Percentiles rank a stretch among this genome's conserved stretches.
Evolutionary conservation across 2,888 invertebrate species (phyloP).

Genomic region (Orthonychiurus folsomi): DNA sequence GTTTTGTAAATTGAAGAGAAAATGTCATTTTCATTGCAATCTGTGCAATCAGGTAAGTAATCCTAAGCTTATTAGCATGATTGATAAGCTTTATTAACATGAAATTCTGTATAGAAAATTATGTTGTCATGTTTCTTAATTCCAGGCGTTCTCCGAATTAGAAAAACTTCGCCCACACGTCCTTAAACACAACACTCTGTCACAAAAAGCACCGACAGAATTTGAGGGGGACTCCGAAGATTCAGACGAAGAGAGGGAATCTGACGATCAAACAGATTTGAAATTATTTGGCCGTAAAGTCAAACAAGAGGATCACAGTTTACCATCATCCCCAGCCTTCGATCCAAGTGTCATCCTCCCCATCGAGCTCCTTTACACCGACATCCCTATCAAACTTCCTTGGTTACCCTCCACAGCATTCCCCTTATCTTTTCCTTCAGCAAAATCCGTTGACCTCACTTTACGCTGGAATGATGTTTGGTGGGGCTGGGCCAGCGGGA

Average conservation of each 20-base stretch:
- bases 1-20: conserved; percentile 69
- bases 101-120: neutral
- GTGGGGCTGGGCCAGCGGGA: conserved; percentile 25
- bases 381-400: conserved; percentile 36
- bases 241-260: conserved; percentile 12
- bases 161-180: conserved; percentile 60
- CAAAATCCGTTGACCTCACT: conserved; percentile 36
- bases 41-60: conserved; percentile 59
- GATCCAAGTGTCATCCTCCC: conserved; percentile 11
- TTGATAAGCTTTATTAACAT: neutral
- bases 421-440: conserved; percentile 37
- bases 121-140: conserved; percentile 9
- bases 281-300: neutral
- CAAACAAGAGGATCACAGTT: conserved; percentile 2
- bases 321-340: neutral
- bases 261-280: conserved; percentile 6
- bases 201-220: conserved; percentile 31
- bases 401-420: conserved; percentile 34
- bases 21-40: conserved; percentile 69
- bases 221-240: conserved; percentile 32
- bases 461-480: conserved; percentile 40
- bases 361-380: conserved; percentile 29
- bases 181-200: conserved; percentile 56
- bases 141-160: conserved; percentile 60
- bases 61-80: neutral